A percentile compares a stretch with the other conserved stretches of the same genome.
These are phyloP conservation scores for Drosophila leonis DNA, from an alignment of 2,888 invertebrate genomes.

Conservation along the genomic window DNA sequence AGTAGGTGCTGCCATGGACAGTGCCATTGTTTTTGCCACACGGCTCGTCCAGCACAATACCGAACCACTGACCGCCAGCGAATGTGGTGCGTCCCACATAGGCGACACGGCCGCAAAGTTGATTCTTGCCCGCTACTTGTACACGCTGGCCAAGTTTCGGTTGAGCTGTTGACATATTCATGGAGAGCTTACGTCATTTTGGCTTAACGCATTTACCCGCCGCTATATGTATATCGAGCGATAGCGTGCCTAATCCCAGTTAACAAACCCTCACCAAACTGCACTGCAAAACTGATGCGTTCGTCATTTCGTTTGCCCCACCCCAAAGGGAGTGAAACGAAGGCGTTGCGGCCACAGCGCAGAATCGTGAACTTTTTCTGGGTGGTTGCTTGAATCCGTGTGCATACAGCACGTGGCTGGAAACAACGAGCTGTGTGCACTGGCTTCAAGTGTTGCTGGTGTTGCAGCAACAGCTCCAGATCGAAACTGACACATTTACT, in stretches of 20 bases:
- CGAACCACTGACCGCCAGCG: constrained; percentile 97
- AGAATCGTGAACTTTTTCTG: constrained; percentile 49
- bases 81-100: constrained; percentile 96
- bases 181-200: constrained; percentile 72
- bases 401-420: constrained; percentile 25
- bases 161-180: constrained; percentile 67
- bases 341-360: constrained; percentile 43
- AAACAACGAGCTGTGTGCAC: not conserved
- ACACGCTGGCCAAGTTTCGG: constrained; percentile 73
- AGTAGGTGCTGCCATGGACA: constrained; percentile 95
- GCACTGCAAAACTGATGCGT: constrained; percentile 64
- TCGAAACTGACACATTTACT: not conserved
- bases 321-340: constrained; percentile 39
- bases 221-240: constrained; percentile 41
- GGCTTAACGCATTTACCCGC: constrained; percentile 32
- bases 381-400: constrained; percentile 20
- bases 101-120: constrained; percentile 93
- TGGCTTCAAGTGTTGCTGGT: not conserved
- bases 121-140: constrained; percentile 89
- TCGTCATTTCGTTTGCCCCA: constrained; percentile 51
- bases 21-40: constrained; percentile 99
- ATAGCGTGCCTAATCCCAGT: constrained; percentile 61
- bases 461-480: not conserved
- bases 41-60: constrained; percentile 96
- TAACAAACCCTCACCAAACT: constrained; percentile 37